These are phyloP conservation scores for Taeniopygia guttata DNA, from an alignment of 2,797 vertebrate species.

Conservation along the genomic window DNA sequence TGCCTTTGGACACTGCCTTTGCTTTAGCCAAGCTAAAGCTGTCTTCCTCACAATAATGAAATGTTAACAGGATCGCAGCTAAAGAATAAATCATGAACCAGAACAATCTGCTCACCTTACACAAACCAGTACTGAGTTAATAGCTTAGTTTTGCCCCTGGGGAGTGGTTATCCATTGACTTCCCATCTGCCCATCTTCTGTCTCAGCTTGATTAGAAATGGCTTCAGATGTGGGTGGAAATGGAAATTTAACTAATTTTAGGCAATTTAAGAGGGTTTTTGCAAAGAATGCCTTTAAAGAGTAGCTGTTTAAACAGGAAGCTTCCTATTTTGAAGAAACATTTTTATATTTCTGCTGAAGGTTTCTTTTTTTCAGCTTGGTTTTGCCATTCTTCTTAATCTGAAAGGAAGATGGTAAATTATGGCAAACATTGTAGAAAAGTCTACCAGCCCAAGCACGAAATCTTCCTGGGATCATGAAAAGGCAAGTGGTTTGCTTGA, in stretches of 20 bases:
- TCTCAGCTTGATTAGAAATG: slow-evolving; percentile 21
- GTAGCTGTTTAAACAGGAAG: neutral
- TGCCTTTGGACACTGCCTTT: neutral
- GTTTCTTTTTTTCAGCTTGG: slow-evolving; percentile 33
- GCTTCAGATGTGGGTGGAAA: neutral
- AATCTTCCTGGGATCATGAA: neutral
- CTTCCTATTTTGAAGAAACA: slow-evolving; percentile 15
- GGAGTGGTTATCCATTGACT: slow-evolving; percentile 23
- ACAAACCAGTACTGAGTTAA: neutral
- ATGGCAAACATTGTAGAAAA: neutral
- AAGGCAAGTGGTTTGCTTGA: neutral
- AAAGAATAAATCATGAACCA: slow-evolving; percentile 33
- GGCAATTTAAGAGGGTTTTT: slow-evolving; percentile 42
- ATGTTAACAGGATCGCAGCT: slow-evolving; percentile 21
- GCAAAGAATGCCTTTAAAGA: neutral
- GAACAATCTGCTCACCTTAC: slow-evolving; percentile 32
- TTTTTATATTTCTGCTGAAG: slow-evolving; percentile 43
- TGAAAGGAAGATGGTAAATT: neutral
- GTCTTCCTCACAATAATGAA: neutral
- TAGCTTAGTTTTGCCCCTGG: neutral
- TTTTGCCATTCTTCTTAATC: slow-evolving; percentile 6
- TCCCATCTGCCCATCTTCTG: neutral
- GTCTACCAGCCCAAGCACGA: neutral
- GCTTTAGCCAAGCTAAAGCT: neutral
- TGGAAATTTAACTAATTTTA: slow-evolving; percentile 11